These are phyloP conservation scores for Anguilla pacifica DNA, from an alignment of 2,797 vertebrate genomes.

Conservation along the genomic window DNA sequence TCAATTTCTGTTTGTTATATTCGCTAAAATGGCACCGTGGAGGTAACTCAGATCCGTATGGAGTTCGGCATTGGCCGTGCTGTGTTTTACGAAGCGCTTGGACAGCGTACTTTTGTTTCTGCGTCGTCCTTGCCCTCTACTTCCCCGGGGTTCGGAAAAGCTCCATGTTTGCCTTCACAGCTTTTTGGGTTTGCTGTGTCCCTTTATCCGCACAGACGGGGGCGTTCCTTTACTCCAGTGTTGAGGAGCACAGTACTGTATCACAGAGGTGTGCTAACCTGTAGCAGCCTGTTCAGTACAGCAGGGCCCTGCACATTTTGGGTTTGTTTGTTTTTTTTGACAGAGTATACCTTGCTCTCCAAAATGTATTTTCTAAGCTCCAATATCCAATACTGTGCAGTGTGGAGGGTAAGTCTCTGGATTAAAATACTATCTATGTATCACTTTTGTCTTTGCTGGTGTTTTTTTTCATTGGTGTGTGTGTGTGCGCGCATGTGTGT, in stretches of 20 bases:
- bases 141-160: neutral
- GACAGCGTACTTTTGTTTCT: neutral
- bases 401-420: constrained; percentile 27
- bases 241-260: neutral
- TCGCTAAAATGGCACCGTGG: neutral
- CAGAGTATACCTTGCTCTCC: neutral
- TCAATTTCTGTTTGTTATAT: neutral
- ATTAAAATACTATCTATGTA: constrained; percentile 36
- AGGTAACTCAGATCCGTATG: neutral
- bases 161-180: neutral
- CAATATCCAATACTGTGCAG: constrained; percentile 9
- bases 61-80: neutral
- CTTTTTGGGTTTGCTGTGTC: neutral
- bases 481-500: neutral
- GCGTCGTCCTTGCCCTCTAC: neutral
- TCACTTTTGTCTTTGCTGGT: neutral
- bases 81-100: neutral
- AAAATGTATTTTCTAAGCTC: constrained; percentile 4
- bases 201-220: neutral
- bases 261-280: neutral
- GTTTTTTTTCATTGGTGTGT: neutral
- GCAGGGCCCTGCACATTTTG: neutral
- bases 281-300: neutral
- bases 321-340: neutral
- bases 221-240: neutral